A percentile compares a stretch with the other conserved stretches of the same genome.
These are phyloP conservation scores for Megaceryle torquata DNA, from an alignment of 2,113 vertebrate genomes.

Conservation along the genomic window DNA sequence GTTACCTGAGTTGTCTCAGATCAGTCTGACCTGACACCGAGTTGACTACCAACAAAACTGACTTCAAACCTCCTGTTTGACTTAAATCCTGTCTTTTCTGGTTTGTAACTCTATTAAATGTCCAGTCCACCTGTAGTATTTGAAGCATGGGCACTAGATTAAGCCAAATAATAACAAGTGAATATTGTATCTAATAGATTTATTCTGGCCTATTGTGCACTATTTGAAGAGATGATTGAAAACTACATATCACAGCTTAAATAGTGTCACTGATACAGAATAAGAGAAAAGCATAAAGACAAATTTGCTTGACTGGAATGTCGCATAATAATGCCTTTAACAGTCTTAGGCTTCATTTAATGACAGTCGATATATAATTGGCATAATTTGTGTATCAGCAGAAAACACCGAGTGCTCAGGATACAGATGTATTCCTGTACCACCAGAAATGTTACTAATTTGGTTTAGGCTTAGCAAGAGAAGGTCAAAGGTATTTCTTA, in stretches of 20 bases:
- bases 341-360: background rate
- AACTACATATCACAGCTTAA: background rate
- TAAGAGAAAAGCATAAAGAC: background rate
- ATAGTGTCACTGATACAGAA: background rate
- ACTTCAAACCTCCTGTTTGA: background rate
- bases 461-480: background rate
- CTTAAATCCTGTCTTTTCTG: background rate
- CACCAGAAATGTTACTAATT: background rate
- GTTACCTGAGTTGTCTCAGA: background rate
- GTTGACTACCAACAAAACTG: background rate
- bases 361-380: background rate
- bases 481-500: background rate
- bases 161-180: background rate
- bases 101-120: background rate
- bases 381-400: background rate
- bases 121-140: background rate
- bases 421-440: background rate
- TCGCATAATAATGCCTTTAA: background rate
- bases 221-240: background rate
- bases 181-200: background rate
- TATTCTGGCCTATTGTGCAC: background rate
- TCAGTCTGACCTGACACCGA: background rate
- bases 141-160: background rate
- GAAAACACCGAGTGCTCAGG: background rate
- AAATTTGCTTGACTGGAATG: background rate